phyloP scores from a whole-genome alignment of 2,797 vertebrate species.

The Sebastes flavidus region DNA sequence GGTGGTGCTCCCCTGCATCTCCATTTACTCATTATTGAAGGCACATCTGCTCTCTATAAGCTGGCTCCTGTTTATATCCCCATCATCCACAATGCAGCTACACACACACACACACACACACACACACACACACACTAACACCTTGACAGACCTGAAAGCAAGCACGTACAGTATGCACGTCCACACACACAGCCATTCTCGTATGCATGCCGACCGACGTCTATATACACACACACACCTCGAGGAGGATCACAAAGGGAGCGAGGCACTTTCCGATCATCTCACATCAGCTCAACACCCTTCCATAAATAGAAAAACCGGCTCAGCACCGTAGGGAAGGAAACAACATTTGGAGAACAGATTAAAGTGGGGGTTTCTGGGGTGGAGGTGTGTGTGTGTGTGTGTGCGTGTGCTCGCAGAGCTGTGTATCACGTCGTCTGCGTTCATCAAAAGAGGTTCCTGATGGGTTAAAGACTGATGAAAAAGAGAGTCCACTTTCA shows the following conservation, averaged over 20 bases:
- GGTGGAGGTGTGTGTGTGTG: slow-evolving; percentile 9
- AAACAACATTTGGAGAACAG: slow-evolving; percentile 77
- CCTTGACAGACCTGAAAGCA: slow-evolving; percentile 26
- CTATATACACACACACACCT: slow-evolving; percentile 35
- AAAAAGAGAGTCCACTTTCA: slow-evolving; percentile 10
- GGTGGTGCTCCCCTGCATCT: slow-evolving; percentile 53
- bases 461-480: slow-evolving; percentile 30
- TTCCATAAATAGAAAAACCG: slow-evolving; percentile 76
- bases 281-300: slow-evolving; percentile 77
- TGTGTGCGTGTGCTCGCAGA: background rate
- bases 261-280: slow-evolving; percentile 68
- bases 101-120: slow-evolving; percentile 9
- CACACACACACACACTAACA: slow-evolving; percentile 14
- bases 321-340: slow-evolving; percentile 69
- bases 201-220: background rate
- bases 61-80: slow-evolving; percentile 42
- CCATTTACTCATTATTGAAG: slow-evolving; percentile 64
- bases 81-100: slow-evolving; percentile 22
- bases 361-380: slow-evolving; percentile 57
- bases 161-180: background rate
- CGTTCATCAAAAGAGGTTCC: slow-evolving; percentile 22
- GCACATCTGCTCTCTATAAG: slow-evolving; percentile 65
- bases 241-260: slow-evolving; percentile 62
- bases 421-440: background rate
- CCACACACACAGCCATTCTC: background rate